Percentiles rank a stretch among this genome's conserved stretches.
These are phyloP conservation scores for Desmophyllum pertusum DNA, from an alignment of 92 coral and sea anemone genomes.

Conservation along the genomic window DNA sequence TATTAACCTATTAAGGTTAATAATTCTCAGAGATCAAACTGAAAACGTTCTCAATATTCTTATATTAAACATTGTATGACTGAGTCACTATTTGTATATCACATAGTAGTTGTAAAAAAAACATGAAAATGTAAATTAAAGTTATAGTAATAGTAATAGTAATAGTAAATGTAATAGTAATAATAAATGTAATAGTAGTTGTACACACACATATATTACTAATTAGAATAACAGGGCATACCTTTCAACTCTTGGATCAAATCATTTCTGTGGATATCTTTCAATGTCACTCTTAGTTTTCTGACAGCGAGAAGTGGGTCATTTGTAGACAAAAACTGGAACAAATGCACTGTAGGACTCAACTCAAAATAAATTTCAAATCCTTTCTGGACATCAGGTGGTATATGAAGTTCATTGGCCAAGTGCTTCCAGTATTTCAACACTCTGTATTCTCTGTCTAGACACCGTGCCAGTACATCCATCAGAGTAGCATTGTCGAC, in stretches of 20 bases:
- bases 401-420: slow-evolving; percentile 29
- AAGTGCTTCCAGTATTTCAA: slow-evolving; percentile 55
- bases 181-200: too few relatives aligned
- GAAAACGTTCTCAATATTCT: too few relatives aligned
- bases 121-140: too few relatives aligned
- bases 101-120: too few relatives aligned
- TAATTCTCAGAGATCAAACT: too few relatives aligned
- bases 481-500: slow-evolving; percentile 16
- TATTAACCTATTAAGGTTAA: too few relatives aligned
- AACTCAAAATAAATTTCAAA: slow-evolving; percentile 46
- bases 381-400: slow-evolving; percentile 27
- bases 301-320: slow-evolving; percentile 24
- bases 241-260: slow-evolving; percentile 18
- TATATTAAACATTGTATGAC: too few relatives aligned
- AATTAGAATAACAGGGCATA: background rate
- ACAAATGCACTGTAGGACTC: slow-evolving; percentile 57
- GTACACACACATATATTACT: too few relatives aligned
- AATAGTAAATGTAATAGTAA: too few relatives aligned
- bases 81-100: too few relatives aligned
- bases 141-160: too few relatives aligned
- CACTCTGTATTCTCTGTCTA: slow-evolving; percentile 40
- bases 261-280: slow-evolving; percentile 41
- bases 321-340: slow-evolving; percentile 15
- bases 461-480: slow-evolving; percentile 27
- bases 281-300: slow-evolving; percentile 3